phyloP scores from a whole-genome alignment of 1,140 invertebrate genomes.

The Drosophila aff. region DNA sequence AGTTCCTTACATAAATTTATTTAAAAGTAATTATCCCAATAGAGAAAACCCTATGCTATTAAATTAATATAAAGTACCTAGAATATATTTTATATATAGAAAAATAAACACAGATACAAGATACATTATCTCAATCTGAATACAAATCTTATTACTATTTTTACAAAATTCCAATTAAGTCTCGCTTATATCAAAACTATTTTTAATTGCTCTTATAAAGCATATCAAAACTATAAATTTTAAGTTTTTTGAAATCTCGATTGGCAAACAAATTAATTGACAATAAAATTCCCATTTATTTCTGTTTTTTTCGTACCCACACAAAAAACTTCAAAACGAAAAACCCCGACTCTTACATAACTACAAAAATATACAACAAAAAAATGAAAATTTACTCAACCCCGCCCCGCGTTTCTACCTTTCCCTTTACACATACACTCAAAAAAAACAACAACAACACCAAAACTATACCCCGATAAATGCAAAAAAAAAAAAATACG shows the following conservation, averaged over 20 bases:
- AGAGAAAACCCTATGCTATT: neutral
- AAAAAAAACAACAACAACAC: slow-evolving; percentile 11
- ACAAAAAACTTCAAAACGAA: slow-evolving; percentile 27
- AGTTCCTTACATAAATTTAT: neutral
- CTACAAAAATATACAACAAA: slow-evolving; percentile 46
- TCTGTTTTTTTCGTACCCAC: slow-evolving; percentile 73
- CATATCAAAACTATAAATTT: slow-evolving; percentile 35
- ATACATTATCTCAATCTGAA: neutral
- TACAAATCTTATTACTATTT: slow-evolving; percentile 5
- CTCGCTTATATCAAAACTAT: neutral
- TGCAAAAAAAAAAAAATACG: slow-evolving; percentile 18
- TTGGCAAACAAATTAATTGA: slow-evolving; percentile 66
- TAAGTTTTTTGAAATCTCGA: slow-evolving; percentile 51
- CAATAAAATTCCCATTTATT: slow-evolving; percentile 70
- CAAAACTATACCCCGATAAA: slow-evolving; percentile 21
- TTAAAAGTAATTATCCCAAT: neutral
- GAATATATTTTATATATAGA: neutral
- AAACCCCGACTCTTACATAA: slow-evolving; percentile 26
- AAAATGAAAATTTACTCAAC: slow-evolving; percentile 36
- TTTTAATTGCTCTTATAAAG: slow-evolving; percentile 5
- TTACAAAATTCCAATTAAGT: slow-evolving; percentile 13
- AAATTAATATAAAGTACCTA: neutral
- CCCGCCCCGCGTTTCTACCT: slow-evolving; percentile 36
- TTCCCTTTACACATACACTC: slow-evolving; percentile 1
- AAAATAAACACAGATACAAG: neutral